Evolutionary conservation across 2,113 vertebrate genomes (phyloP).

Genomic region (Seriola rivoliana): DNA sequence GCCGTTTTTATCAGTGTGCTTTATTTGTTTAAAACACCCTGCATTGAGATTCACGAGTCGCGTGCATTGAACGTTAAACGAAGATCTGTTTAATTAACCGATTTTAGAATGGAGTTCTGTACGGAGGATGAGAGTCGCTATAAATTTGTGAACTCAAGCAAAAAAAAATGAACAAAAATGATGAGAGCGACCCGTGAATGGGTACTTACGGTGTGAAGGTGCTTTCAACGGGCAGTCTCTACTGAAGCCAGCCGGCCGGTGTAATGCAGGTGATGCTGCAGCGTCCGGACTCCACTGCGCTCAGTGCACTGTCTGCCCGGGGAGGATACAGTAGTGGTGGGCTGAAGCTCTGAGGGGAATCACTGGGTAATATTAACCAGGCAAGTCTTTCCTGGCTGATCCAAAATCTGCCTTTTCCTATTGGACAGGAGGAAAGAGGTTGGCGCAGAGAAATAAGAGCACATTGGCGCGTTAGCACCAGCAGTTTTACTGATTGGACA

Average conservation of each 20-base stretch:
- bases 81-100: no score
- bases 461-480: constrained; percentile 53
- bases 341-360: background rate
- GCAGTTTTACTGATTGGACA: background rate
- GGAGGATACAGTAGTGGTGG: background rate
- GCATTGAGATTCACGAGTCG: no score
- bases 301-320: background rate
- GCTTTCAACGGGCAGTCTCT: background rate
- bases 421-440: constrained; percentile 58
- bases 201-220: constrained; percentile 37
- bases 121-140: no score
- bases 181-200: no score
- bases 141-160: no score
- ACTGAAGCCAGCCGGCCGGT: background rate
- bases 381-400: constrained; percentile 43
- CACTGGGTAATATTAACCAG: constrained; percentile 20
- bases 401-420: constrained; percentile 29
- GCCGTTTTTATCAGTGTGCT: no score
- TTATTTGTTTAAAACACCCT: no score
- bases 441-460: constrained; percentile 29
- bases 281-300: constrained; percentile 10
- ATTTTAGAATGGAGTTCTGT: no score
- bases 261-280: background rate
- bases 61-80: no score
- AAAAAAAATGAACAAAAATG: no score